phyloP scores from a whole-genome alignment of 2,113 vertebrate genomes.

The Podiceps cristatus region DNA sequence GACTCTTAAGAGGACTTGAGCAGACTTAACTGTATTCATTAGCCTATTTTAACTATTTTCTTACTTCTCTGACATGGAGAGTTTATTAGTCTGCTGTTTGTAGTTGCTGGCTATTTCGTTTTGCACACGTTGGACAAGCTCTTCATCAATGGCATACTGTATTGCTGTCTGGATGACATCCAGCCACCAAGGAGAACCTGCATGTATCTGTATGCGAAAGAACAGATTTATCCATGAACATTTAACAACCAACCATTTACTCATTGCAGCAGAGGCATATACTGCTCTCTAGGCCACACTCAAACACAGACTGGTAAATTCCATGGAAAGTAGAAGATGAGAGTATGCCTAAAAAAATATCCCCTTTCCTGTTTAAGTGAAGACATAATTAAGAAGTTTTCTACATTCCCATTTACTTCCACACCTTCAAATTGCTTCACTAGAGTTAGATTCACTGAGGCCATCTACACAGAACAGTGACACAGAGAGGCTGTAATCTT shows the following conservation, averaged over 20 bases:
- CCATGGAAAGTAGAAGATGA: neutral
- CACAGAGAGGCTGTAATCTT: neutral
- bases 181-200: constrained; percentile 92
- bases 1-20: neutral
- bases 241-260: neutral
- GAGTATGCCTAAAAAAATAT: neutral
- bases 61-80: constrained; percentile 98
- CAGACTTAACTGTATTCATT: neutral
- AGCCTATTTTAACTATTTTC: constrained; percentile 32
- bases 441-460: neutral
- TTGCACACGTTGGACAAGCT: constrained; percentile 90
- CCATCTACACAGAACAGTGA: neutral
- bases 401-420: neutral
- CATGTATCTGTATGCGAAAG: constrained; percentile 68
- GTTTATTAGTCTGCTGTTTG: constrained; percentile 88
- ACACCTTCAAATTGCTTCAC: neutral
- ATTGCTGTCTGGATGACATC: constrained; percentile 89
- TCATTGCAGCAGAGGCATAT: neutral
- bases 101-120: constrained; percentile 93
- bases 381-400: neutral
- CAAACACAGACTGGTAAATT: neutral
- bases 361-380: neutral
- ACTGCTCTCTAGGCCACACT: neutral
- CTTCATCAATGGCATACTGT: constrained; percentile 88
- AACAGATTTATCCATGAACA: neutral